Evolutionary conservation across 1,140 invertebrate genomes (phyloP).

Genomic region (Trichonephila clavipes): DNA sequence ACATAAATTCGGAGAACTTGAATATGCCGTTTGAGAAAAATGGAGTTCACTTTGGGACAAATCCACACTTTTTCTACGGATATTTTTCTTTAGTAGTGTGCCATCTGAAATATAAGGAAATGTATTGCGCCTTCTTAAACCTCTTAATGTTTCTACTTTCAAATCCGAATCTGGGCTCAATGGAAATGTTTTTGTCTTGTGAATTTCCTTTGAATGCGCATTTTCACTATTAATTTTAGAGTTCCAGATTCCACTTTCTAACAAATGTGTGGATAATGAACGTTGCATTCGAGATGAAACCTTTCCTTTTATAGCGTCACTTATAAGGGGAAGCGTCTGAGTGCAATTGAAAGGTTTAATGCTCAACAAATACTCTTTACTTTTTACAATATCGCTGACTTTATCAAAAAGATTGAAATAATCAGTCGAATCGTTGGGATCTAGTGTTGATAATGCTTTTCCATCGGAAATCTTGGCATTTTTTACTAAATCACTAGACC

Average conservation of each 20-base stretch:
- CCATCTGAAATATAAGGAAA: background rate
- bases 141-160: background rate
- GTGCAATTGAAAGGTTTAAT: too few relatives aligned
- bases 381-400: too few relatives aligned
- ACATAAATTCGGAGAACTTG: conserved; percentile 51
- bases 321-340: background rate
- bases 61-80: background rate
- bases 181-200: background rate
- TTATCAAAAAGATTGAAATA: too few relatives aligned
- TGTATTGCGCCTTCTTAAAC: conserved; percentile 37
- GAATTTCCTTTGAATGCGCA: background rate
- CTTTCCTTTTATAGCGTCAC: background rate
- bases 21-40: background rate
- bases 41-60: background rate
- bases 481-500: too few relatives aligned
- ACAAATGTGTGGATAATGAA: background rate
- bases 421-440: too few relatives aligned
- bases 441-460: too few relatives aligned
- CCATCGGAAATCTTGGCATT: too few relatives aligned
- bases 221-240: background rate
- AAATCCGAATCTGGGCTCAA: background rate
- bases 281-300: background rate
- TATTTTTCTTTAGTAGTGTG: background rate
- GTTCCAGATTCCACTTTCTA: background rate
- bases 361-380: too few relatives aligned